These are phyloP conservation scores for Xenopus laevis DNA, from an alignment of 2,113 vertebrate genomes.

Conservation along the genomic window DNA sequence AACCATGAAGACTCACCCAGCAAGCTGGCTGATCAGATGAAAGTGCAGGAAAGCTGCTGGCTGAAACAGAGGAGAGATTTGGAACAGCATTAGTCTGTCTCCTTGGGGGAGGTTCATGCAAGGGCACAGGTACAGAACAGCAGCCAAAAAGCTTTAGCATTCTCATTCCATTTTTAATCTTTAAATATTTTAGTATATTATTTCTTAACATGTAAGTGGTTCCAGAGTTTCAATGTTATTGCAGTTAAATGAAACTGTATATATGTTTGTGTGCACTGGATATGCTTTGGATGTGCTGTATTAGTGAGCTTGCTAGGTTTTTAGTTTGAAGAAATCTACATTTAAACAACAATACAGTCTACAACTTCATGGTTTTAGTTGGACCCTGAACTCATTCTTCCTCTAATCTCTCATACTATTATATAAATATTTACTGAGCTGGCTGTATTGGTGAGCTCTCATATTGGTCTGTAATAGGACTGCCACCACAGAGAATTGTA, in stretches of 20 bases:
- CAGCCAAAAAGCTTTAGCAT: conserved; percentile 40
- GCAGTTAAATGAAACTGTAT: conserved; percentile 39
- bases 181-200: conserved; percentile 49
- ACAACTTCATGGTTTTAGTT: conserved; percentile 41
- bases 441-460: background rate
- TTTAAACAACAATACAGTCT: conserved; percentile 45
- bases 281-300: background rate
- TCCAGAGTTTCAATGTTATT: conserved; percentile 43
- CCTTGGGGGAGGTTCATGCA: conserved; percentile 66
- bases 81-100: conserved; percentile 69
- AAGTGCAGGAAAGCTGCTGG: conserved; percentile 76
- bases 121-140: conserved; percentile 73
- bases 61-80: conserved; percentile 68
- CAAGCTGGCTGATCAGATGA: conserved; percentile 75
- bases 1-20: conserved; percentile 72
- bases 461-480: background rate
- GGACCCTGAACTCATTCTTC: conserved; percentile 45
- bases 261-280: background rate
- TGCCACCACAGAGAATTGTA: background rate
- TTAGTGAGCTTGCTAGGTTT: conserved; percentile 6
- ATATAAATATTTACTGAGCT: background rate
- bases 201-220: conserved; percentile 47
- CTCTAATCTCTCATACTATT: background rate
- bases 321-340: conserved; percentile 42
- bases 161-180: conserved; percentile 26